Base-by-base conservation (phyloP, 2,797 vertebrate genomes). In the Argyrosomus regius region DNA sequence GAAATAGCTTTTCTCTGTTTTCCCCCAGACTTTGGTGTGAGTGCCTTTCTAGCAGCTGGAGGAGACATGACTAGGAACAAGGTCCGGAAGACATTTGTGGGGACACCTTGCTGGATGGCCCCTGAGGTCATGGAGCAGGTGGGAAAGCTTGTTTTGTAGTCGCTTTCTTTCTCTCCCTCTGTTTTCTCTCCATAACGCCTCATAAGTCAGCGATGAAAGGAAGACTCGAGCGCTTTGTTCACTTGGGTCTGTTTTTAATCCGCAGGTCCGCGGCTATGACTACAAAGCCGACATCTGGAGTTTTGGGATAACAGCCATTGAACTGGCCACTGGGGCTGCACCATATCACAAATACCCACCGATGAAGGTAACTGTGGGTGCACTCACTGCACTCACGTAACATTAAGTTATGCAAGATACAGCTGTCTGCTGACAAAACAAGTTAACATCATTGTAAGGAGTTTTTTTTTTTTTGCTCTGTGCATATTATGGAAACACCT, bases 41-140 rank as follows among this genome's bases (percentile, higher is more conserved):
- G 98, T 41, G 97, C 98, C 4, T 99, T 99, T 92, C 93, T 99
- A 92, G 97, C 98, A 74, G 95, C 98, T 5, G 98, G 98, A 71
- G 97, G 98, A 72, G 98, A 99, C 91, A 98, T 99, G 93, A 99
- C 98, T 3, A 96, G 98, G 78, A 98, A 97, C 92, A 99, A 99
- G 93, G 97, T 99, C 82, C 95, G 98, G 65, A 99, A 98, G 93
- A 98, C 98, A 0, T 99, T 99, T 87, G 97, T 99, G 52, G 98
- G 98, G 75, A 99, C 98, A 0, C 98, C 98, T 7, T 99, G 98
- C 92, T 99, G 98, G 98, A 99, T 99, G 98, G 98, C 98, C 20
- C 98, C 98, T 1, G 98, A 99, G 93, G 98, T 99, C 74, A 99
- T 99, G 98, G 98, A 99, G 68, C 98, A 99, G 97, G 98, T 98